Conservation (phyloP, 2,888 invertebrate genomes). For the Melanostoma scalare region DNA sequence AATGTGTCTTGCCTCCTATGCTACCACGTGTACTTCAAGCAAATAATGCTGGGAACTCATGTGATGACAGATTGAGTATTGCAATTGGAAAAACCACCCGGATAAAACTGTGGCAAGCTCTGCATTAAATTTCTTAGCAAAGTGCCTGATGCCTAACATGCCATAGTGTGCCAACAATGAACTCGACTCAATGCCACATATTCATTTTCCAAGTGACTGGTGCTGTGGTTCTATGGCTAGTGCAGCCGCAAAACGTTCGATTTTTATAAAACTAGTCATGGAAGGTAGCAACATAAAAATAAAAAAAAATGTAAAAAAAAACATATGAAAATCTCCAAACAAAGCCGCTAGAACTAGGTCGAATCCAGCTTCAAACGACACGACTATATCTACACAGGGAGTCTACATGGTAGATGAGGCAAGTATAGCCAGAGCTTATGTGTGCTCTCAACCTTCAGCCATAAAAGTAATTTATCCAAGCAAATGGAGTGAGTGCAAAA, state of each 20-base stretch:
- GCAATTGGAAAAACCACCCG: slow-evolving; percentile 34
- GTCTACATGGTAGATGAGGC: slow-evolving; percentile 12
- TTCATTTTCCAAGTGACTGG: slow-evolving; percentile 50
- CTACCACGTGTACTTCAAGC: slow-evolving; percentile 25
- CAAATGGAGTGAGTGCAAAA: slow-evolving; percentile 2
- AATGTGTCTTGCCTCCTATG: slow-evolving; percentile 36
- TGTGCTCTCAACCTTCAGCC: slow-evolving; percentile 54
- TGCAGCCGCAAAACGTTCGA: slow-evolving; percentile 51
- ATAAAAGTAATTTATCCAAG: slow-evolving; percentile 45
- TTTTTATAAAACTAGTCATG: slow-evolving; percentile 41
- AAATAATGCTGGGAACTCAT: slow-evolving; percentile 42
- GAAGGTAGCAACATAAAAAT: not conserved
- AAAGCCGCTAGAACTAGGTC: slow-evolving; percentile 62
- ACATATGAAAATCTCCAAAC: slow-evolving; percentile 49
- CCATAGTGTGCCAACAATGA: slow-evolving; percentile 43
- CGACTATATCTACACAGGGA: slow-evolving; percentile 14
- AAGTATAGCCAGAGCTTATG: slow-evolving; percentile 19
- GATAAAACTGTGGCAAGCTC: slow-evolving; percentile 40
- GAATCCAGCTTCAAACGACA: slow-evolving; percentile 48
- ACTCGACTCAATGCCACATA: slow-evolving; percentile 56
- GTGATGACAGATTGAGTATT: slow-evolving; percentile 59
- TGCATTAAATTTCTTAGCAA: slow-evolving; percentile 51
- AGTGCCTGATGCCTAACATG: slow-evolving; percentile 21
- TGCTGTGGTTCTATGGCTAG: slow-evolving; percentile 29
- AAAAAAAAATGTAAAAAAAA: slow-evolving; percentile 9